These are phyloP conservation scores for Drosophila sucinea DNA, from an alignment of 1,140 invertebrate genomes.

Conservation along the genomic window DNA sequence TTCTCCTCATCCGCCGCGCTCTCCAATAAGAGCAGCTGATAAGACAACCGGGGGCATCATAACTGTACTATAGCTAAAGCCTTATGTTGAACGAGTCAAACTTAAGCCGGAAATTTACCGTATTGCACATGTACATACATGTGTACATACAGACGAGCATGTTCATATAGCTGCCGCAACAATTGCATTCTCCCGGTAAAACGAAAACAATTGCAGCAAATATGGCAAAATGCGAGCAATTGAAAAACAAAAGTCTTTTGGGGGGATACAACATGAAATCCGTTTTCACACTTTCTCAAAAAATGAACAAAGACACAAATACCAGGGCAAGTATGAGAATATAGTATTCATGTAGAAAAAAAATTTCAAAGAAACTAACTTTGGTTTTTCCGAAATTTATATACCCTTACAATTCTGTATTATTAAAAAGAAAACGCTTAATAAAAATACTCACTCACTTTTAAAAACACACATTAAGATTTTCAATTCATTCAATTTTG, in stretches of 20 bases:
- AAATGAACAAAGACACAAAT: conserved; percentile 40
- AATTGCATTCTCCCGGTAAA: conserved; percentile 58
- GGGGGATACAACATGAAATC: conserved; percentile 43
- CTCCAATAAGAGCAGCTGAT: conserved; percentile 37
- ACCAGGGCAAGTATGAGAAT: conserved; percentile 15
- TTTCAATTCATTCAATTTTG: too few relatives aligned
- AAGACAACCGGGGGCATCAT: conserved; percentile 46
- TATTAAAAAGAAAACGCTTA: too few relatives aligned
- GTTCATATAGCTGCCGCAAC: conserved; percentile 33
- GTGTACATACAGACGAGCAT: conserved; percentile 4
- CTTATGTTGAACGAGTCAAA: conserved; percentile 43
- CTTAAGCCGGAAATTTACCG: conserved; percentile 54
- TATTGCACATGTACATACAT: conserved; percentile 11
- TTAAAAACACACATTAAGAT: too few relatives aligned
- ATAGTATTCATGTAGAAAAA: conserved; percentile 10
- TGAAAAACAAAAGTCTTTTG: conserved; percentile 75
- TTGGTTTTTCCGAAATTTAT: too few relatives aligned
- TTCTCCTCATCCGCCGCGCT: too few relatives aligned
- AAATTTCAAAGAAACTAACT: not conserved
- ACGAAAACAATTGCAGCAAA: conserved; percentile 72
- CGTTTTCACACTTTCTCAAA: conserved; percentile 65
- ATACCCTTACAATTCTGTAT: too few relatives aligned
- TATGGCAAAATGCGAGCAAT: conserved; percentile 72
- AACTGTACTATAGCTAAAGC: conserved; percentile 50
- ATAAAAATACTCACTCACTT: too few relatives aligned